A percentile compares a stretch with the other conserved stretches of the same genome.
These are phyloP conservation scores for Athalia rosae DNA, from an alignment of 2,888 invertebrate species.

Conservation along the genomic window DNA sequence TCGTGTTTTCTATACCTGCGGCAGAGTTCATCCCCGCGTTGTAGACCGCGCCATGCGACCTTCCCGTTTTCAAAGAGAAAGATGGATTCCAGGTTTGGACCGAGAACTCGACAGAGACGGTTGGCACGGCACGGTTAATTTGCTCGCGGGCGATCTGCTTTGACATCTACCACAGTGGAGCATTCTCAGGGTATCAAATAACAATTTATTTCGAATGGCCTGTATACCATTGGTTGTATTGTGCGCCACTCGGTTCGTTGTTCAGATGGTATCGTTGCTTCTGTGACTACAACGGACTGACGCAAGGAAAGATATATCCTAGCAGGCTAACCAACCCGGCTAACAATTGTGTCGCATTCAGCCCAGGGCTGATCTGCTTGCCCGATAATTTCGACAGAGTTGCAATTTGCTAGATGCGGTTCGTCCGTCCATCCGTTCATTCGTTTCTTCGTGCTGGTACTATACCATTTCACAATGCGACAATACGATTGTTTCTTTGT, in stretches of 20 bases:
- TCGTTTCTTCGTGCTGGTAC: slow-evolving; percentile 30
- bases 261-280: slow-evolving; percentile 42
- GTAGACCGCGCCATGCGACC: slow-evolving; percentile 3
- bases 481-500: slow-evolving; percentile 41
- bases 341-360: slow-evolving; percentile 70
- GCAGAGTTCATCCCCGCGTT: neutral
- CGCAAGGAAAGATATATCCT: slow-evolving; percentile 59
- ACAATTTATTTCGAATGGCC: slow-evolving; percentile 66
- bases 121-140: slow-evolving; percentile 34
- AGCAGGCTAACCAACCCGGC: slow-evolving; percentile 53
- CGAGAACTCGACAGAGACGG: slow-evolving; percentile 5
- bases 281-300: slow-evolving; percentile 55
- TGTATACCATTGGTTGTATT: slow-evolving; percentile 45
- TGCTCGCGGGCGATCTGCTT: slow-evolving; percentile 41
- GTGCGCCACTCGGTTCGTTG: slow-evolving; percentile 33
- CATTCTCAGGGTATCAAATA: slow-evolving; percentile 72
- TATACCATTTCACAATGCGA: slow-evolving; percentile 30
- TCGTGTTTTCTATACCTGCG: slow-evolving; percentile 3
- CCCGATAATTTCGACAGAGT: slow-evolving; percentile 70
- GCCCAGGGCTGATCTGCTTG: slow-evolving; percentile 67
- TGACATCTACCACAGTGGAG: slow-evolving; percentile 51
- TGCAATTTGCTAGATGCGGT: slow-evolving; percentile 69
- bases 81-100: slow-evolving; percentile 7
- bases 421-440: slow-evolving; percentile 44
- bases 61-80: slow-evolving; percentile 20